Evolutionary conservation across 2,888 invertebrate species (phyloP).

Genomic region (Nebria salina): DNA sequence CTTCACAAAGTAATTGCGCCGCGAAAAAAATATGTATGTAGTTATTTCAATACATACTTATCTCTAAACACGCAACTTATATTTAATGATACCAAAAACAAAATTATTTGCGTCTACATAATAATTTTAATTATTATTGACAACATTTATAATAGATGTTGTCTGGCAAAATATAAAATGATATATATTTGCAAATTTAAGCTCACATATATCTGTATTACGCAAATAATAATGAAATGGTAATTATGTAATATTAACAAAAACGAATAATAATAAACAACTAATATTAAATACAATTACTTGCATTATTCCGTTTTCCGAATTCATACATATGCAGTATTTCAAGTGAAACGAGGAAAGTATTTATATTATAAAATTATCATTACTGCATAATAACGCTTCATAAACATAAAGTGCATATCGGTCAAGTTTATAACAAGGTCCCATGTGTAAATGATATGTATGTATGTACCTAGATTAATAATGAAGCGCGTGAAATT

Average conservation of each 20-base stretch:
- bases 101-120: neutral
- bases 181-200: neutral
- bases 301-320: neutral
- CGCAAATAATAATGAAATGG: neutral
- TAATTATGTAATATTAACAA: constrained; percentile 5
- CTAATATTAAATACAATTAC: neutral
- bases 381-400: too few species aligned
- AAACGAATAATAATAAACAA: neutral
- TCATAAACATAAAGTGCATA: too few species aligned
- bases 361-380: too few species aligned
- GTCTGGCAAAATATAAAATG: neutral
- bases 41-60: neutral
- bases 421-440: too few species aligned
- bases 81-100: neutral
- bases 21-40: neutral
- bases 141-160: neutral
- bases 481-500: too few species aligned
- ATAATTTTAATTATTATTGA: constrained; percentile 4
- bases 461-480: too few species aligned
- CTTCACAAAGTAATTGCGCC: neutral
- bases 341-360: too few species aligned
- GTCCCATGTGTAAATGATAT: too few species aligned
- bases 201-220: neutral
- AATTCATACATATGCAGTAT: neutral
- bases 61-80: neutral